Base-by-base conservation (phyloP, 2,888 invertebrate genomes). In the Melanchra persicariae region DNA sequence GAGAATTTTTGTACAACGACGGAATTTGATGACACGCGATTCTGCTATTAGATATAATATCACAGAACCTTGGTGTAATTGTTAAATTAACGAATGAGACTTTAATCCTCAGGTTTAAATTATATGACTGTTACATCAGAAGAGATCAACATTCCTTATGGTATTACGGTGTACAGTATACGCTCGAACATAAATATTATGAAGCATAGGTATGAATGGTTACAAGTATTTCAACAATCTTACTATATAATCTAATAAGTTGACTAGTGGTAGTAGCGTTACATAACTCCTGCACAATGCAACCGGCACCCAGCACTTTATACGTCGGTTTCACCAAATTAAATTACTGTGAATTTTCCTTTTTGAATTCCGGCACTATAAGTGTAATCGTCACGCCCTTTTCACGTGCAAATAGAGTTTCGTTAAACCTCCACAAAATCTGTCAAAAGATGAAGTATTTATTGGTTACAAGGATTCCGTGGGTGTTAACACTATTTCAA, bases 271-370 rank as follows among this genome's bases (percentile, higher is more conserved):
- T 65, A 67, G 63, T 64, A 58, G 37, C 52, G 26, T 72, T 77
- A 82, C 60, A 65, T 73, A 79, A 79, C 78, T 34, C 19, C 37
- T 71, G 64, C 78, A 78, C 73, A 63, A 66, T 79, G 79, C 79
- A 82, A 73, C 54, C 61, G 73, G 78, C 73, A 82, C 67, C 58
- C 15, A 37, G 47, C 64, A 59, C 58, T 70, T 17, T 15, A 22
- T 64, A n/a, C 47, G 63, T 68, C 37, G 54, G 64, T 82, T 77
- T 57, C 67, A 81, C 63, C 40, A 49, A 76, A 52, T 76, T 65
- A 75, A 64, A 70, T 74, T 45, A 71, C 30, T 60, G 12, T 37
- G 8, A 49, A 52, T 75, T 43, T 66, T 54, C n/a, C n/a, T 58
- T 62, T 79, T 30, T 65, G 30, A 5, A 43, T 62, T 79, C 58